A percentile compares a stretch with the other conserved stretches of the same genome.
phyloP scores from a whole-genome alignment of 64 coral and sea anemone species.

The Montipora efflorescens region DNA sequence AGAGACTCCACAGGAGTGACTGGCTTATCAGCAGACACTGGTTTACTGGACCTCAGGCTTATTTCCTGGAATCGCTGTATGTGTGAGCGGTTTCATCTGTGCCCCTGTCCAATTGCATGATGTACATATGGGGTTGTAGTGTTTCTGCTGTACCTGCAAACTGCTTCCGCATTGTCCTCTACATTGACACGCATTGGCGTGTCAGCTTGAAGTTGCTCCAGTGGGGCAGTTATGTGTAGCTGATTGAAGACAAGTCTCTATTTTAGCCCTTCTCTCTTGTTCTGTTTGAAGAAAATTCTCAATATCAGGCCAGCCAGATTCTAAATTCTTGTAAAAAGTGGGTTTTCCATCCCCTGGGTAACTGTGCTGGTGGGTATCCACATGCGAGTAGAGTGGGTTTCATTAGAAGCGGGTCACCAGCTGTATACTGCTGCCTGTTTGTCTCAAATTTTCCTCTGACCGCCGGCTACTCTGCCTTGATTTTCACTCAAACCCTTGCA shows the following conservation, averaged over 20 bases:
- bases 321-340: neutral
- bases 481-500: no score
- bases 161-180: neutral
- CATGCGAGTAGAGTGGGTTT: slow-evolving; percentile 18
- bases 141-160: slow-evolving; percentile 32
- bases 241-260: slow-evolving; percentile 27
- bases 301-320: slow-evolving; percentile 19
- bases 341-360: slow-evolving; percentile 45
- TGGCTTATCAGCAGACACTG: neutral
- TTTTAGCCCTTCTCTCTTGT: slow-evolving; percentile 1
- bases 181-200: slow-evolving; percentile 20
- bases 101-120: neutral
- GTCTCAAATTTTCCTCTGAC: no score
- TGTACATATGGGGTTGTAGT: slow-evolving; percentile 30
- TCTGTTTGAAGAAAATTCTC: neutral
- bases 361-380: slow-evolving; percentile 54
- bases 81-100: slow-evolving; percentile 47
- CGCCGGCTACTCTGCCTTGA: no score
- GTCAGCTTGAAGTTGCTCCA: slow-evolving; percentile 40
- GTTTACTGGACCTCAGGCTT: neutral
- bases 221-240: neutral
- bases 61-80: slow-evolving; percentile 15
- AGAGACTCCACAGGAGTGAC: neutral
- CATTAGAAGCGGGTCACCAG: no score
- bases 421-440: no score